Conservation (phyloP, 2,113 vertebrate genomes). For the Pipra filicauda region DNA sequence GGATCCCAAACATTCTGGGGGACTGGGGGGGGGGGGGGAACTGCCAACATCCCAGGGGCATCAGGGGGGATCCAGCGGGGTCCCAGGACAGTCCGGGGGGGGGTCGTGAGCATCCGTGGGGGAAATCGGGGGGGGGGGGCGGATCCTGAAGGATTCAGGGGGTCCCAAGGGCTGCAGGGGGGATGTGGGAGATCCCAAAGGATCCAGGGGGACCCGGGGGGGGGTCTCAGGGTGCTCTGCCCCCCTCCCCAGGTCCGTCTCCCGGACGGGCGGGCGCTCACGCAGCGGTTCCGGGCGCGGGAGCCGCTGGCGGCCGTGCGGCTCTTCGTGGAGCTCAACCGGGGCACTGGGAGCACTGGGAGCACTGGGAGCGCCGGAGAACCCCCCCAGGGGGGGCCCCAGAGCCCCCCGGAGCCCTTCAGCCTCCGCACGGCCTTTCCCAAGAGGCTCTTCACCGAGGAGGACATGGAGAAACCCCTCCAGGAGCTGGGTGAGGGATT, state of each 20-base stretch:
- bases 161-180: not conserved
- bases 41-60: no score
- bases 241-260: not conserved
- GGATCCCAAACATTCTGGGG: no score
- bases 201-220: no score
- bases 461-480: not conserved
- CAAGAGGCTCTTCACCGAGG: not conserved
- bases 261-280: not conserved
- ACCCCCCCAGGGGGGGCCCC: no score
- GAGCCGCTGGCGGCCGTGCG: not conserved
- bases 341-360: not conserved
- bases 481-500: not conserved
- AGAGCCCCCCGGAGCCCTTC: not conserved
- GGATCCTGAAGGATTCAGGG: no score
- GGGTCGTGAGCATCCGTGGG: no score
- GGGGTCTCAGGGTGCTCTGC: no score
- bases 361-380: no score
- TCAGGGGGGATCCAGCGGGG: no score
- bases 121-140: no score
- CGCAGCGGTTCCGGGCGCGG: not conserved
- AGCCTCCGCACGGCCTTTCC: not conserved
- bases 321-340: not conserved
- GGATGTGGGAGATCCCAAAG: not conserved
- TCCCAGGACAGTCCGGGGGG: no score
- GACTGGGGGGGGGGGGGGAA: no score